A percentile compares a stretch with the other conserved stretches of the same genome.
Evolutionary conservation across 1,140 invertebrate species (phyloP).

Genomic region (Trichoplusia ni): DNA sequence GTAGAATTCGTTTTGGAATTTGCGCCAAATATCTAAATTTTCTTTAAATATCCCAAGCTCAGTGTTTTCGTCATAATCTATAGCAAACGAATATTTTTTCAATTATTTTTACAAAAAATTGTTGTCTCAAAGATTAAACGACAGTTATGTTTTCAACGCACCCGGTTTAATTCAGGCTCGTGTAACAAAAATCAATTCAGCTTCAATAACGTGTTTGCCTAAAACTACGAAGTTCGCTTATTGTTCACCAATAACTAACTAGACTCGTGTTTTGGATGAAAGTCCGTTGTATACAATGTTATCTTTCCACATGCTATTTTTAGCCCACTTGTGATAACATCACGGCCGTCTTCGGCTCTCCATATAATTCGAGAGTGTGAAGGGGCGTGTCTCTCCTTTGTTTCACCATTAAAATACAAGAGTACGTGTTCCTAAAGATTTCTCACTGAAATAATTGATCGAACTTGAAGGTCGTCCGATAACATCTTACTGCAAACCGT

Average conservation of each 20-base stretch:
- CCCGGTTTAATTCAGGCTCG: too few species aligned
- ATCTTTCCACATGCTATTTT: conserved; percentile 23
- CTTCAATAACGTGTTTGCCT: not conserved
- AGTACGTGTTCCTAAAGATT: conserved; percentile 5
- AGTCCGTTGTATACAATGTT: conserved; percentile 3
- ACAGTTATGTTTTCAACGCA: too few species aligned
- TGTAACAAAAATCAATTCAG: not conserved
- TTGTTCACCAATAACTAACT: not conserved
- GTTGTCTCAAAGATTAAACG: not conserved
- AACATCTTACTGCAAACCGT: conserved; percentile 3
- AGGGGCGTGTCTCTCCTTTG: not conserved
- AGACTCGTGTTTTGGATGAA: not conserved
- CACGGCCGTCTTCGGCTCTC: conserved; percentile 1
- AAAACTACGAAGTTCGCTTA: not conserved
- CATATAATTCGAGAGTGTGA: conserved; percentile 6
- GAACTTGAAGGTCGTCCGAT: not conserved
- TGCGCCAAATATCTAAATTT: too few species aligned
- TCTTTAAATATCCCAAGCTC: too few species aligned
- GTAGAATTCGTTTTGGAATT: too few species aligned
- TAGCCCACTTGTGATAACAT: conserved; percentile 15
- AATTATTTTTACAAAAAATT: too few species aligned
- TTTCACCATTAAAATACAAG: not conserved
- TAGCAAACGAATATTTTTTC: too few species aligned
- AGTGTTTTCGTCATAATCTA: too few species aligned
- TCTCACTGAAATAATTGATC: conserved; percentile 14